Conservation (phyloP, 2,888 invertebrate species). For the Chromoteleia sp. region DNA sequence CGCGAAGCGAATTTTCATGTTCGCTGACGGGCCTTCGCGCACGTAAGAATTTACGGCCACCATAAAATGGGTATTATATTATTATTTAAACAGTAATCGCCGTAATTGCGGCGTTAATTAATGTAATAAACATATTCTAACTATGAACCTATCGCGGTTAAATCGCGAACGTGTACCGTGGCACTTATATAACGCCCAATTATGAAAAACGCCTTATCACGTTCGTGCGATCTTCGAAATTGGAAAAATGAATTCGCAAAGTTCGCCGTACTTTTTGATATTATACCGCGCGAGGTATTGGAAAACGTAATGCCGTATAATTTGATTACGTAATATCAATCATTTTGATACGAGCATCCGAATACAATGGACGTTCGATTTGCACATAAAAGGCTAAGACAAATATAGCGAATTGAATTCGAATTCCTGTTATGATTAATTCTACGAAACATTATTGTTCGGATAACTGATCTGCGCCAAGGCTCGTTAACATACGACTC, state of each 20-base stretch:
- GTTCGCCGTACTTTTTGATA: conserved; percentile 10
- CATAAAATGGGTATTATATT: conserved; percentile 35
- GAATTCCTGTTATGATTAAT: conserved; percentile 22
- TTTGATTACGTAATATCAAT: conserved; percentile 22
- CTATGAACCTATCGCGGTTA: conserved; percentile 21
- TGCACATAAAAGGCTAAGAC: conserved; percentile 29
- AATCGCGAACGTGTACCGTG: conserved; percentile 16
- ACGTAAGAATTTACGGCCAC: conserved; percentile 14
- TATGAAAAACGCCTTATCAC: conserved; percentile 26
- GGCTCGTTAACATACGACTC: conserved; percentile 10
- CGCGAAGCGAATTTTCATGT: too few species aligned
- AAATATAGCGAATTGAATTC: conserved; percentile 22
- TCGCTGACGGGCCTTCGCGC: too few species aligned
- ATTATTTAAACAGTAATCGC: conserved; percentile 42
- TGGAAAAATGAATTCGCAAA: conserved; percentile 1
- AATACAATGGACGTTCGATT: conserved; percentile 20
- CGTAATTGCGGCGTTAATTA: conserved; percentile 36
- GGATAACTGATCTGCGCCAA: conserved; percentile 17
- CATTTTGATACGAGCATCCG: conserved; percentile 13
- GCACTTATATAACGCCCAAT: conserved; percentile 19
- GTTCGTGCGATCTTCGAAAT: conserved; percentile 28
- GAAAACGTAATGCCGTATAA: conserved; percentile 5
- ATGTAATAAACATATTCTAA: conserved; percentile 42
- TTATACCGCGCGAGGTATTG: neutral
- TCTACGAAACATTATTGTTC: conserved; percentile 10